Evolutionary conservation across 2,797 vertebrate species (phyloP), one percentile per base, ranked within the genome.

Genomic region (Babyrousa celebensis): DNA sequence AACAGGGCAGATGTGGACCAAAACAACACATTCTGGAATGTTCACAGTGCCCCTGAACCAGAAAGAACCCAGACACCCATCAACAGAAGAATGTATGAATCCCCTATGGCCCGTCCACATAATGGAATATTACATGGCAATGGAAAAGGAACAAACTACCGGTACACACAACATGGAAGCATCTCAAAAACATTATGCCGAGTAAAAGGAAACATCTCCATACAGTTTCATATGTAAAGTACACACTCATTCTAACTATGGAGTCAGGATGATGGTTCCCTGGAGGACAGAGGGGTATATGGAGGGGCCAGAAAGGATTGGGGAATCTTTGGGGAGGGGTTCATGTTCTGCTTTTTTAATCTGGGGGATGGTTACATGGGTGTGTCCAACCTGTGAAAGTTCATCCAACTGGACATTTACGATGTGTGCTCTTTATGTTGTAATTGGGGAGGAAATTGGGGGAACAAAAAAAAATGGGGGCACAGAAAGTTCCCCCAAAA

Each of bases 91-190:
- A 52, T 4, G 29, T 32, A 17, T 0, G 11, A 68, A 52, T 52
- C 3, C 1, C 0, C 5, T 0, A 0, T 4, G 6, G 71, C 3
- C 18, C 4, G 10, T 1, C 52, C 71, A n/a, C 23, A 14, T 0
- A 3, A 3, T 6, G 40, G 79, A 78, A 25, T 20, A 40, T 25
- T 15, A 89, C 54, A 25, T 3, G 5, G 54, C 79, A 1, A 25
- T 0, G 11, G n/a, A 89, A 52, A 84, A 21, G 70, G 78, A 40
- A 25, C 29, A 17, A 0, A 4, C 1, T 11, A 10, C 32, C 0
- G 6, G 20, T 5, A 11, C 1, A 8, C 1, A 1, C 23, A 15
- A 48, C 10, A 0, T 1, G 23, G 21, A 40, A 52, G 62, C 43
- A 67, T 7, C 80, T 21, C 88, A 29, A 5, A 77, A 18, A 72